These are phyloP conservation scores for Ganaspis sp. DNA, from an alignment of 1,140 invertebrate genomes.

Conservation along the genomic window DNA sequence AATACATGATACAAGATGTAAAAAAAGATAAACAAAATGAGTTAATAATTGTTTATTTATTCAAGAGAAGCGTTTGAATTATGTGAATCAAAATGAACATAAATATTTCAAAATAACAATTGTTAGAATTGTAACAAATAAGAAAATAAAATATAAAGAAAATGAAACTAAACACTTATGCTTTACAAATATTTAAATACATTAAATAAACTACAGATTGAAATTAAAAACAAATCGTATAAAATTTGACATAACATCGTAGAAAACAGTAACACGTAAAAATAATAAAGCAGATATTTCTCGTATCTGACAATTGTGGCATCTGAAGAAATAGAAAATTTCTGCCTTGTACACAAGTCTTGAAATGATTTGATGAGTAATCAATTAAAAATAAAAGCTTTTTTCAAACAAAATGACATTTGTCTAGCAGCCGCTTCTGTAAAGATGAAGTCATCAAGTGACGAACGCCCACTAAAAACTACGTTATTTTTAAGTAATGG, in stretches of 20 bases:
- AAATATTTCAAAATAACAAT: too few species aligned
- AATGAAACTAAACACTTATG: too few species aligned
- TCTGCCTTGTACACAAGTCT: too few species aligned
- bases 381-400: not conserved
- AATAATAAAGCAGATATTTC: not conserved
- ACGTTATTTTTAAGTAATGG: slow-evolving; percentile 52
- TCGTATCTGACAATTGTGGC: not conserved
- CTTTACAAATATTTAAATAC: too few species aligned
- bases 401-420: slow-evolving; percentile 3
- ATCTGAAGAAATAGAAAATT: not conserved
- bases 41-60: too few species aligned
- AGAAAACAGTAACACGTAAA: not conserved
- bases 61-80: too few species aligned
- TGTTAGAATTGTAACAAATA: too few species aligned
- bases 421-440: not conserved
- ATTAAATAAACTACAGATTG: too few species aligned
- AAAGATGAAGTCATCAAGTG: slow-evolving; percentile 59
- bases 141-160: too few species aligned
- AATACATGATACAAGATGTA: not conserved
- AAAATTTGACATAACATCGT: not conserved
- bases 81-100: too few species aligned
- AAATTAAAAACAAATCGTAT: too few species aligned
- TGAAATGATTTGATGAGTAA: not conserved
- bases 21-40: too few species aligned
- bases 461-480: slow-evolving; percentile 61